Evolutionary conservation across 1,140 invertebrate species (phyloP).

Genomic region (Sitophilus oryzae): DNA sequence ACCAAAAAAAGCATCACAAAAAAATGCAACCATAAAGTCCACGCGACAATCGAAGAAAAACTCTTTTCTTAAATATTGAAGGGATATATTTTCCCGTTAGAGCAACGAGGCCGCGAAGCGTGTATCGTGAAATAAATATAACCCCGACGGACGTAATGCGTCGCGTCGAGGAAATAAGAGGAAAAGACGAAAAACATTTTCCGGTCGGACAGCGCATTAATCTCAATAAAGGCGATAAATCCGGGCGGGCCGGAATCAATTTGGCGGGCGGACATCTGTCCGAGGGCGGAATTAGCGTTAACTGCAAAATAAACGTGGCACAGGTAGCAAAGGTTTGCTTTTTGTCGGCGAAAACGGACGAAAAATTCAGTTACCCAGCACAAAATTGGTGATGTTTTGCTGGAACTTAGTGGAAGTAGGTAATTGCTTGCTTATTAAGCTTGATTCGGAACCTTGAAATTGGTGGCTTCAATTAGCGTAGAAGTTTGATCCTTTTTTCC

Average conservation of each 20-base stretch:
- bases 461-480: no score
- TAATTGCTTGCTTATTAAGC: no score
- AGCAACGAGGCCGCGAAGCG: background rate
- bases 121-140: conserved; percentile 20
- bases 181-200: conserved; percentile 4
- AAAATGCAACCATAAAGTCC: no score
- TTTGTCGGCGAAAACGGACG: background rate
- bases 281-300: background rate
- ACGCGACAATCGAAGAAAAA: no score
- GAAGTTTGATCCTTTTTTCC: no score
- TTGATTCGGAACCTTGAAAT: no score
- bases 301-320: background rate
- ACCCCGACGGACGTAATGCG: conserved; percentile 11
- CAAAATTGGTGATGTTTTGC: no score
- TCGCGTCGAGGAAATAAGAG: conserved; percentile 1
- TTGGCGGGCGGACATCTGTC: conserved; percentile 24
- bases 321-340: conserved; percentile 5
- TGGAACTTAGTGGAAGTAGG: no score
- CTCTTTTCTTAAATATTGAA: background rate
- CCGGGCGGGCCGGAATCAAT: conserved; percentile 30
- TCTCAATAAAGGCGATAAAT: conserved; percentile 31
- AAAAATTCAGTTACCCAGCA: no score
- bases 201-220: conserved; percentile 14
- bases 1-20: no score
- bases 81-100: background rate